These are phyloP conservation scores for Macropodus opercularis DNA, from an alignment of 2,797 vertebrate species.

Conservation along the genomic window DNA sequence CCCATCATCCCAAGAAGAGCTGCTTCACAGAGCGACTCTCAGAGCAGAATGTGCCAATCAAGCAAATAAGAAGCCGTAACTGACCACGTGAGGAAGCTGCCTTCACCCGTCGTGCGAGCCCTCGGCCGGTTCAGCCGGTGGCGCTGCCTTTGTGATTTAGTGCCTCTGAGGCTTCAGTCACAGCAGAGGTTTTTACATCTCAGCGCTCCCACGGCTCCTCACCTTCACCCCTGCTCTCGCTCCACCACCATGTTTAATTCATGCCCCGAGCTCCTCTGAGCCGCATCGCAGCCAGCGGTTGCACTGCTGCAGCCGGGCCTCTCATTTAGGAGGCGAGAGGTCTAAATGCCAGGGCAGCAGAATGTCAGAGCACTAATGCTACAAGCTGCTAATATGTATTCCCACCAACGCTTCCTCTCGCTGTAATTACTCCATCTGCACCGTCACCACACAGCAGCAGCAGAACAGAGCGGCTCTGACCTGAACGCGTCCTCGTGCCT, in stretches of 20 bases:
- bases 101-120: no score
- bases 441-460: not conserved
- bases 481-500: no score
- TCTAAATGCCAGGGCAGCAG: conserved; percentile 45
- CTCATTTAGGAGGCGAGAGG: conserved; percentile 48
- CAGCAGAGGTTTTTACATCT: no score
- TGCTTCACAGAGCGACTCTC: no score
- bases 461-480: no score
- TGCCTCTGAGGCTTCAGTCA: no score
- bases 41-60: no score
- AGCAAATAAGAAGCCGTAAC: no score
- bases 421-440: conserved; percentile 26
- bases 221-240: conserved; percentile 18
- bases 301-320: conserved; percentile 7
- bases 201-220: conserved; percentile 9
- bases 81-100: no score
- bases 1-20: no score
- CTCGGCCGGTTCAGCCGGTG: no score
- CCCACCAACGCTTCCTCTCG: conserved; percentile 2
- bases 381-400: conserved; percentile 45
- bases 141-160: no score
- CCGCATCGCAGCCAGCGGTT: conserved; percentile 13
- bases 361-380: conserved; percentile 48
- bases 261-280: conserved; percentile 8
- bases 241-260: conserved; percentile 47